Conservation (phyloP, 2,888 invertebrate species). For the Drosophila mulleri region DNA sequence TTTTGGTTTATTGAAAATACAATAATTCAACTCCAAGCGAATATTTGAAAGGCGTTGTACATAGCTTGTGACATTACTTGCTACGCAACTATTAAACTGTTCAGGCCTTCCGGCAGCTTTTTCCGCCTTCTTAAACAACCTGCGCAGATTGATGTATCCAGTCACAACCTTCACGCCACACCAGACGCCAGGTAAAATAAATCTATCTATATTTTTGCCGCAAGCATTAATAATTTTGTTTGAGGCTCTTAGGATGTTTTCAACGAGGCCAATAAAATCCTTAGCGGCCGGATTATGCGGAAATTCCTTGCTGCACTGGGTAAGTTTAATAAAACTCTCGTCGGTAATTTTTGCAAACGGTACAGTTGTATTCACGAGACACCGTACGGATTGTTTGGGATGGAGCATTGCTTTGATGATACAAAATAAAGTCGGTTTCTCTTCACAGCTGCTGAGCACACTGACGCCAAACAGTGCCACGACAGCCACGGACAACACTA, state of each 20-base stretch:
- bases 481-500: not conserved
- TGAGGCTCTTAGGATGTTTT: no score
- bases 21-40: not conserved
- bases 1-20: not conserved
- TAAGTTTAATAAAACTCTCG: no score
- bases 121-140: no score
- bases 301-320: not conserved
- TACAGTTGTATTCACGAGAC: not conserved
- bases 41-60: not conserved
- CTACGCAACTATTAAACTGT: not conserved
- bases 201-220: no score
- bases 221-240: not conserved
- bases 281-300: not conserved
- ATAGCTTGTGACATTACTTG: not conserved
- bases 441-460: not conserved
- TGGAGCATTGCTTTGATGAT: not conserved
- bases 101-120: no score
- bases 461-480: not conserved
- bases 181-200: no score
- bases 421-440: not conserved
- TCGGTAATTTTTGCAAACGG: not conserved
- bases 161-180: not conserved
- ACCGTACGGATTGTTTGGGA: not conserved
- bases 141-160: not conserved
- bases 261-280: not conserved